A percentile compares a stretch with the other conserved stretches of the same genome.
Evolutionary conservation across 1,140 invertebrate species (phyloP).

Genomic region (Ganaspis sp.): DNA sequence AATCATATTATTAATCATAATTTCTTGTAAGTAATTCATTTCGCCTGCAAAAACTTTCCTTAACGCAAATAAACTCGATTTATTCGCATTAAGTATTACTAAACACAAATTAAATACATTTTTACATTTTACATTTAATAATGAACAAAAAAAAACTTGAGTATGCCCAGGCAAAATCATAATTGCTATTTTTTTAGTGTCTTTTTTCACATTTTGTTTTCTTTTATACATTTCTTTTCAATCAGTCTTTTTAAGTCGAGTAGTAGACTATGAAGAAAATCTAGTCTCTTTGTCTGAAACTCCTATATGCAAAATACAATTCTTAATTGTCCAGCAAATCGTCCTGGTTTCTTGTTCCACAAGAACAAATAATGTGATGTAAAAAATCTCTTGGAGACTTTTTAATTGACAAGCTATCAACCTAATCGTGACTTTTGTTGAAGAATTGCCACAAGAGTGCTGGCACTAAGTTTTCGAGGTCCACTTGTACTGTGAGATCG

Average conservation of each 20-base stretch:
- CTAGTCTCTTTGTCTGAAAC: constrained; percentile 29
- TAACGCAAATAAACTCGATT: constrained; percentile 46
- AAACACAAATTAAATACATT: constrained; percentile 29
- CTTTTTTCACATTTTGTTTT: constrained; percentile 24
- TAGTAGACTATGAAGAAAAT: constrained; percentile 33
- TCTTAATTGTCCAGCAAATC: constrained; percentile 18
- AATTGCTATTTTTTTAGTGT: constrained; percentile 7
- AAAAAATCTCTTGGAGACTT: constrained; percentile 13
- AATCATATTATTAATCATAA: no score
- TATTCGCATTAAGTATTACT: constrained; percentile 38
- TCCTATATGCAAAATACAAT: constrained; percentile 33
- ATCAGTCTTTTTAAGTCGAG: constrained; percentile 34
- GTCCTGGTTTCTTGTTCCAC: constrained; percentile 9
- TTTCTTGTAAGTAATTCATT: not conserved
- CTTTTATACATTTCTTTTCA: constrained; percentile 27
- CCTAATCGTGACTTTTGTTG: constrained; percentile 69
- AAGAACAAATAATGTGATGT: constrained; percentile 1
- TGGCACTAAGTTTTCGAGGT: constrained; percentile 64
- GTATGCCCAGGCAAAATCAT: constrained; percentile 31
- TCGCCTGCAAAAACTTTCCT: constrained; percentile 29
- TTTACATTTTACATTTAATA: constrained; percentile 26
- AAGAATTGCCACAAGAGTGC: constrained; percentile 71
- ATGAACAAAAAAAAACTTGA: constrained; percentile 34
- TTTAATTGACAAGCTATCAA: not conserved
- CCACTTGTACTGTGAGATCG: constrained; percentile 71